Conservation (phyloP, 2,113 vertebrate species). For the Myotis lucifugus region DNA sequence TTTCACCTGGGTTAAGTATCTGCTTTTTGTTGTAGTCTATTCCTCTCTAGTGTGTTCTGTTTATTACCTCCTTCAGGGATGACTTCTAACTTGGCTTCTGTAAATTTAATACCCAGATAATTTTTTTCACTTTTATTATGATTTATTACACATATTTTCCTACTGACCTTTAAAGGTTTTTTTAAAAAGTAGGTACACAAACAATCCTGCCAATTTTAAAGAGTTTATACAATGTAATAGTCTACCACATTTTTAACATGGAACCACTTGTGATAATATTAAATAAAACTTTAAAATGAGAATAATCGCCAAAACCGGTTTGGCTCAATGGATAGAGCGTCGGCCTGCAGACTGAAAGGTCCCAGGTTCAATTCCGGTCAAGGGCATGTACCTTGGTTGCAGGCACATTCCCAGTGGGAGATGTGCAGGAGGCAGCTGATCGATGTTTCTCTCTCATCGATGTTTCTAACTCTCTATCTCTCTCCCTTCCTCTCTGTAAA, state of each 20-base stretch:
- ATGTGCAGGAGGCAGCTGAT: too few relatives aligned
- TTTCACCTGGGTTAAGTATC: too few relatives aligned
- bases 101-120: not conserved
- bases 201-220: not conserved
- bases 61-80: not conserved
- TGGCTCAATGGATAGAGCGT: too few relatives aligned
- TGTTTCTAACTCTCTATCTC: too few relatives aligned
- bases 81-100: not conserved
- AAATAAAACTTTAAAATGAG: slow-evolving; percentile 14
- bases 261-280: not conserved
- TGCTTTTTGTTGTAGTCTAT: not conserved
- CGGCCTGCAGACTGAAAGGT: too few relatives aligned
- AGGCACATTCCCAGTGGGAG: too few relatives aligned
- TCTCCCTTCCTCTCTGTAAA: too few relatives aligned
- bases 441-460: too few relatives aligned
- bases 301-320: not conserved
- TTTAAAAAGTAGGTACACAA: not conserved
- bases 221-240: not conserved
- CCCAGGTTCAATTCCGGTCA: too few relatives aligned
- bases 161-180: not conserved
- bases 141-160: not conserved
- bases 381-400: too few relatives aligned
- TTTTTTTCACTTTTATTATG: not conserved
- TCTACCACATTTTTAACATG: not conserved
- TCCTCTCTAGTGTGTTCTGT: not conserved